Evolutionary conservation across 2,113 vertebrate genomes (phyloP), one percentile per base, ranked within the genome.

Genomic region (Eupsittula cactorum): DNA sequence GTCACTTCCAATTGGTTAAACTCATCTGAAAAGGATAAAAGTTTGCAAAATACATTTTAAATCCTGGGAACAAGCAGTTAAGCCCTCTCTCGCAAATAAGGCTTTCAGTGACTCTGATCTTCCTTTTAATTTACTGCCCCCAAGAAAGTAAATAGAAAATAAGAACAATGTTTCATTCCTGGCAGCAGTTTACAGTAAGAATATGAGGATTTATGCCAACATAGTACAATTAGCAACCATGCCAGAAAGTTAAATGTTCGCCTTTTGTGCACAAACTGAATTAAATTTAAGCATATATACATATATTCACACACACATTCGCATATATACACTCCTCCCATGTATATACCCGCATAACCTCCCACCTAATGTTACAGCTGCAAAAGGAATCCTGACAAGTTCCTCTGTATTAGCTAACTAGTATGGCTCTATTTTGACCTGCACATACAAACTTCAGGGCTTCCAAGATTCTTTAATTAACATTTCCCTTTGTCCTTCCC

Each of bases 1-100:
- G 13, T 42, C 88, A 46, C 50, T 90, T 83, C 62, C 92, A 70
- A 80, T 84, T 76, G 73, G 67, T 76, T 76, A 44, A 82, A 17
- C 67, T 82, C 68, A 47, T 52, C 35, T 5, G 0, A 77, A 70
- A 23, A 47, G 67, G 55, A 90, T 73, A 75, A 84, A 86, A 92
- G 90, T 86, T 93, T 86, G 76, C 65, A 84, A 94, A 96, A 89
- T 15, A 28, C 20, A 65, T 94, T 81, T 79, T 33, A 82, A 92
- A 81, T 33, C 86, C 67, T 3, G 2, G 31, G 55, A 96, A 91
- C 65, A 75, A 91, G 88, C 60, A 88, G 55, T 73, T 92, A 83
- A 94, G 31, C 52, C 35, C 50, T 78, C 47, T 92, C 33, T 88
- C 57, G 69, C 52, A 96, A 90, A 95, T 95, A 33, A 90, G 74